These are phyloP conservation scores for Panzeria rudis DNA, from an alignment of 2,888 invertebrate genomes.

Conservation along the genomic window DNA sequence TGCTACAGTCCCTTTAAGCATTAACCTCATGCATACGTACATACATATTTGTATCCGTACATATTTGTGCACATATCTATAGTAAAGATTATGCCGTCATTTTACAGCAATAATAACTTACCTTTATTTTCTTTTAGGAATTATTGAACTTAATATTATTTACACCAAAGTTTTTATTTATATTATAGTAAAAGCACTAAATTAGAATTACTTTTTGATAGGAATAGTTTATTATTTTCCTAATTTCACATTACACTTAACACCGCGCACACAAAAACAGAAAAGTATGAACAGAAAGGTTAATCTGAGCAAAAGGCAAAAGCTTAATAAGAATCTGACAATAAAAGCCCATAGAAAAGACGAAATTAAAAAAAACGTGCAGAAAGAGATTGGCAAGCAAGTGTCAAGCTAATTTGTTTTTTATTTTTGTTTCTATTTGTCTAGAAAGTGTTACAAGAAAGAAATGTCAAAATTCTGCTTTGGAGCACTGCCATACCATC, in stretches of 20 bases:
- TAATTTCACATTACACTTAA: slow-evolving; percentile 16
- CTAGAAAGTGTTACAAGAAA: slow-evolving; percentile 14
- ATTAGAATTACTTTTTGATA: not conserved
- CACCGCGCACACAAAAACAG: not conserved
- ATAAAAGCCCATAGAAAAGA: slow-evolving; percentile 13
- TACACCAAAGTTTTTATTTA: not conserved
- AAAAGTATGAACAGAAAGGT: not conserved
- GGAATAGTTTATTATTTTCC: slow-evolving; percentile 1
- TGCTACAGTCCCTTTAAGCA: not conserved
- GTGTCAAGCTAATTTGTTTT: slow-evolving; percentile 19
- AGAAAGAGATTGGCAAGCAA: slow-evolving; percentile 21
- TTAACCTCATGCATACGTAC: not conserved
- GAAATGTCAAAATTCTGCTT: slow-evolving; percentile 2
- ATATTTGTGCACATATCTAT: not conserved
- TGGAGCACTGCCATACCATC: slow-evolving; percentile 25
- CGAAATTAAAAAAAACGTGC: slow-evolving; percentile 43
- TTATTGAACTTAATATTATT: not conserved
- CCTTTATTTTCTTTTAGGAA: slow-evolving; percentile 6
- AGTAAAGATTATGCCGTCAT: slow-evolving; percentile 39
- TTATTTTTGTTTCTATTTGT: slow-evolving; percentile 36
- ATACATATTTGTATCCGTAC: not conserved
- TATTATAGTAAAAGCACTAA: slow-evolving; percentile 5
- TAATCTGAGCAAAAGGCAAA: slow-evolving; percentile 14
- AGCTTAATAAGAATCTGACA: slow-evolving; percentile 26
- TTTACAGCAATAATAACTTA: slow-evolving; percentile 10